Percentiles rank a stretch among this genome's conserved stretches.
These are phyloP conservation scores for Xiphorhynchus erythropygius DNA, from an alignment of 2,797 vertebrate genomes.

Conservation along the genomic window DNA sequence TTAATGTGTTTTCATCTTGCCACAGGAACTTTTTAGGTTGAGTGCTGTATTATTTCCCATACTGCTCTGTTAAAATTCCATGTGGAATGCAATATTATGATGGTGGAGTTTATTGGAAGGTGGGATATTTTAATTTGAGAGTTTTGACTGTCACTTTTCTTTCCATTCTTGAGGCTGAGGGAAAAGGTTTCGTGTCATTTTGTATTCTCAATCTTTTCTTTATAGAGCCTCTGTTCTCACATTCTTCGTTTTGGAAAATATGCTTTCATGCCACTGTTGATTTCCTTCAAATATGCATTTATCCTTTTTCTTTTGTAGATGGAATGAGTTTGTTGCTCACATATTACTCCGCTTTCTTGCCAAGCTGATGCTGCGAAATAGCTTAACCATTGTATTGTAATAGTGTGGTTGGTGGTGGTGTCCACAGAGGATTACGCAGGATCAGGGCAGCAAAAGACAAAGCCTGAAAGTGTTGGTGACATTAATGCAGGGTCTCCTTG, in stretches of 20 bases:
- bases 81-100: background rate
- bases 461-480: background rate
- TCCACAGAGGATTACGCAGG: background rate
- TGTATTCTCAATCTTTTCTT: background rate
- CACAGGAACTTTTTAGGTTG: background rate
- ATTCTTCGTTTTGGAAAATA: conserved; percentile 1
- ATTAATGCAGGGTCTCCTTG: background rate
- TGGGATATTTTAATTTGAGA: background rate
- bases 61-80: background rate
- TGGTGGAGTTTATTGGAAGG: background rate
- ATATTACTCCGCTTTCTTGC: background rate
- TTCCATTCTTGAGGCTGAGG: background rate
- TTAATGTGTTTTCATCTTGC: background rate
- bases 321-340: background rate
- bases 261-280: background rate
- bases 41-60: background rate
- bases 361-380: background rate
- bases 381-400: background rate
- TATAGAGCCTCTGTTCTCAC: background rate
- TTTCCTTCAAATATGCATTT: background rate
- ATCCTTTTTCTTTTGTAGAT: conserved; percentile 1
- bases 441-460: background rate
- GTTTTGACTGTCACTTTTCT: background rate
- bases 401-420: background rate
- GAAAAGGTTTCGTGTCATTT: background rate